Base-by-base conservation (phyloP, 1,140 invertebrate species). In the Manduca sexta region DNA sequence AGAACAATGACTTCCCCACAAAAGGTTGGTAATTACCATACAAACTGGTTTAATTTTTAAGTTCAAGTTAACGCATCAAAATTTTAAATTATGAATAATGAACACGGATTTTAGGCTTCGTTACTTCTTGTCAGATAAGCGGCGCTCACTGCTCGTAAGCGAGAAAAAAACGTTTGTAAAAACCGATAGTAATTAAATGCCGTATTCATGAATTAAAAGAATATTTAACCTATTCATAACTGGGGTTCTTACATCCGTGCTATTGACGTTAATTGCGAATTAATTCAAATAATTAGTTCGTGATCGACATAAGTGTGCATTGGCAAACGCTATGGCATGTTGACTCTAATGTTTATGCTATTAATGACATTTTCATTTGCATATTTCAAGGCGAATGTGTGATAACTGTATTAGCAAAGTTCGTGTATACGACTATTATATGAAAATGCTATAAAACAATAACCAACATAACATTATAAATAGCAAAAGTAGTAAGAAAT, bases 21-120 rank as follows among this genome's bases (percentile, higher is more conserved):
- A 62, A 63, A 62, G 60, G 57, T 55, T 49, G 60, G 59, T 77
- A 70, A 79, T 79, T 79, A 77, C 51, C 73, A 79, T 72, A 68
- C 61, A 66, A 74, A 69, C 73, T 52, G 71, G 69, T 74, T 77
- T 62, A 59, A 60, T 57, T 73, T 67, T 61, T 52, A 61, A 68
- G 55, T 65, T 62, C 56, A 64, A 35, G 44, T 57, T 46, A 67
- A 67, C 60, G 60, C 64, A 71, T 72, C 60, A 67, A 63, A 69
- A 69, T 65, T 64, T 67, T 57, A 54, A 66, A 62, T 69, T 78
- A 78, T 76, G 69, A 74, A 71, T 75, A 80, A 80, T 75, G 66
- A 73, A 70, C 57, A 69, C 64, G 64, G 64, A 74, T 79, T 71
- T 82, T 72, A 79, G 69, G 70, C 67, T 74, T 76, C 74, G 75